Percentiles rank a stretch among this genome's conserved stretches.
Conservation (phyloP, 2,113 vertebrate species). For the Numenius arquata region DNA sequence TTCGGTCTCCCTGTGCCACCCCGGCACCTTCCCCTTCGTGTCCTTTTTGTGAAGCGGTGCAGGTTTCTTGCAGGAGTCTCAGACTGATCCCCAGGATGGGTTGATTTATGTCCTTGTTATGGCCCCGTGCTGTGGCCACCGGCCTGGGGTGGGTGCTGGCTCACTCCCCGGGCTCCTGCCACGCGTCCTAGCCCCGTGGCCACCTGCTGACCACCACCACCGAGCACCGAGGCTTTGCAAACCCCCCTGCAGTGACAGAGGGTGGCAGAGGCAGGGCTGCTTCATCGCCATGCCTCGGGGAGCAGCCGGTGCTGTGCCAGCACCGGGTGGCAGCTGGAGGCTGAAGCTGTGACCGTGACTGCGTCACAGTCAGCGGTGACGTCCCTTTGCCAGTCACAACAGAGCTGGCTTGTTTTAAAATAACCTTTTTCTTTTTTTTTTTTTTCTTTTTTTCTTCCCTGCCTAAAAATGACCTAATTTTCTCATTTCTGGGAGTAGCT, state of each 20-base stretch:
- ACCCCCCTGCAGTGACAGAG: rapidly evolving
- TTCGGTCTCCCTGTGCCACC: neutral
- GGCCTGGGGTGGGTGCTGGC: neutral
- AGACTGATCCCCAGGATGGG: rapidly evolving
- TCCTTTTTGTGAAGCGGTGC: neutral
- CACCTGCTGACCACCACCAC: rapidly evolving
- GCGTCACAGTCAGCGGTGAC: neutral
- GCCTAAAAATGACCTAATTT: neutral
- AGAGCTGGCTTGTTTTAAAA: neutral
- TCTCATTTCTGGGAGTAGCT: neutral
- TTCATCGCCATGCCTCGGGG: rapidly evolving
- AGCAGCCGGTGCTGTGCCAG: rapidly evolving
- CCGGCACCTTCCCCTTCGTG: rapidly evolving
- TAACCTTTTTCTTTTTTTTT: neutral
- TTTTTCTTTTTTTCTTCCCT: neutral
- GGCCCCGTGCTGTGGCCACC: neutral
- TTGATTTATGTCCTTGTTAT: rapidly evolving
- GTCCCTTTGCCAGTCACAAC: neutral
- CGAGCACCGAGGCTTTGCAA: neutral
- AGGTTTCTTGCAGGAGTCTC: neutral
- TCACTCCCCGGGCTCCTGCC: rapidly evolving
- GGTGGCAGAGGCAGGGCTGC: neutral
- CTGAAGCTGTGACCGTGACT: neutral
- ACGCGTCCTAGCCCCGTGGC: rapidly evolving
- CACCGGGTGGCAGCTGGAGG: neutral